Evolutionary conservation across 1,140 invertebrate species (phyloP).

Genomic region (Drosophila eugracilis): DNA sequence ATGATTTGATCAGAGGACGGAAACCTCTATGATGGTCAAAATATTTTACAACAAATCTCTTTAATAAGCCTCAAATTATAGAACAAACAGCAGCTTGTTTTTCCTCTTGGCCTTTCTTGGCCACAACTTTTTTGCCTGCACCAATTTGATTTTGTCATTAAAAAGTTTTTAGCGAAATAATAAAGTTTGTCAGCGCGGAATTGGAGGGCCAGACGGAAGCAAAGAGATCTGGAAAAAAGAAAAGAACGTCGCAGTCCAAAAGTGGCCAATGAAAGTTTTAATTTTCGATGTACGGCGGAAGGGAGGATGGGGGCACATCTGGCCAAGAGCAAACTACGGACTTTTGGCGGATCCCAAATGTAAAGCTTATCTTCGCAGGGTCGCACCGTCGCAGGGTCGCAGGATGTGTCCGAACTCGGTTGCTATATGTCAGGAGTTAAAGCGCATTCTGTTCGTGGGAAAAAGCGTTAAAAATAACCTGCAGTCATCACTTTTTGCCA

Average conservation of each 20-base stretch:
- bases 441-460: conserved; percentile 15
- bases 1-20: conserved; percentile 2
- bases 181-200: conserved; percentile 87
- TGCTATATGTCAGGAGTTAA: conserved; percentile 16
- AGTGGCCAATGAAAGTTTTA: conserved; percentile 58
- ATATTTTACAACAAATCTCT: conserved; percentile 10
- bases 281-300: conserved; percentile 9
- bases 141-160: conserved; percentile 85
- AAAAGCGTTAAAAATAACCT: conserved; percentile 17
- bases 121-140: conserved; percentile 89
- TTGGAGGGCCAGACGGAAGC: conserved; percentile 9
- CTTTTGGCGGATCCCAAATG: conserved; percentile 14
- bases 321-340: conserved; percentile 24
- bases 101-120: conserved; percentile 1
- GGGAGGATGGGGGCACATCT: not conserved
- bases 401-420: conserved; percentile 25
- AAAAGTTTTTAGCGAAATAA: conserved; percentile 87
- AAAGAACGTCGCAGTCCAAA: conserved; percentile 50
- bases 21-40: conserved; percentile 1
- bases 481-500: conserved; percentile 22
- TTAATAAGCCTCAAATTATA: conserved; percentile 70
- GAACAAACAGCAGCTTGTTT: conserved; percentile 86
- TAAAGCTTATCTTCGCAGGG: conserved; percentile 24
- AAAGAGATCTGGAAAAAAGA: conserved; percentile 13
- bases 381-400: too few species aligned